A percentile compares a stretch with the other conserved stretches of the same genome.
Evolutionary conservation across 2,797 vertebrate species (phyloP).

Genomic region (Gallinago solitaria): DNA sequence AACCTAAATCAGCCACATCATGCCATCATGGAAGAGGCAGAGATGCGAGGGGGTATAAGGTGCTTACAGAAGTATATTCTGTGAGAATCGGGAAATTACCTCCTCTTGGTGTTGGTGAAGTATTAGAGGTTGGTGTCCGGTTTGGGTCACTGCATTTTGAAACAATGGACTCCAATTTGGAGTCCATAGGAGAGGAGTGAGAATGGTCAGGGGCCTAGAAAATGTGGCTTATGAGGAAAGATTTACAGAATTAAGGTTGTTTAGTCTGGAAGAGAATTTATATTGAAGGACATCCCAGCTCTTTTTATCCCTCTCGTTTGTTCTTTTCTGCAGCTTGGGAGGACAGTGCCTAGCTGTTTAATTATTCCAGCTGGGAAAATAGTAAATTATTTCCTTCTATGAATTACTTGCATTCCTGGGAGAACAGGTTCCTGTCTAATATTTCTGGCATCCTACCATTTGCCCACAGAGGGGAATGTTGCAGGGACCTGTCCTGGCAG

Average conservation of each 20-base stretch:
- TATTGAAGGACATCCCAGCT: neutral
- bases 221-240: neutral
- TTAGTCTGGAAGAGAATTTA: neutral
- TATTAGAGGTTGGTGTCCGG: neutral
- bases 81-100: neutral
- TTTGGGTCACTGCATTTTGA: neutral
- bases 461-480: slow-evolving; percentile 70
- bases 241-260: neutral
- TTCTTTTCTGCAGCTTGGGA: slow-evolving; percentile 5
- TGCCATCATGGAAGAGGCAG: neutral
- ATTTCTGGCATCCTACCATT: slow-evolving; percentile 71
- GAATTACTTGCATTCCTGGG: slow-evolving; percentile 78
- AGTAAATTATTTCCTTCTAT: slow-evolving; percentile 77
- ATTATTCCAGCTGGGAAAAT: slow-evolving; percentile 65
- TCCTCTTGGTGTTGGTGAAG: neutral
- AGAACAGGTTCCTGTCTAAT: slow-evolving; percentile 81
- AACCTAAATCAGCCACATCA: neutral
- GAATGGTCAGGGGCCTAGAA: neutral
- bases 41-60: neutral
- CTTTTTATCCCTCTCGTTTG: neutral
- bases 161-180: neutral
- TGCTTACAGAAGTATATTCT: neutral
- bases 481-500: slow-evolving; percentile 78
- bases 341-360: slow-evolving; percentile 44
- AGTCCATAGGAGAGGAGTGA: neutral